Percentiles rank a stretch among this genome's conserved stretches.
Conservation (phyloP, 1,140 invertebrate genomes). For the Charaxes varanes region DNA sequence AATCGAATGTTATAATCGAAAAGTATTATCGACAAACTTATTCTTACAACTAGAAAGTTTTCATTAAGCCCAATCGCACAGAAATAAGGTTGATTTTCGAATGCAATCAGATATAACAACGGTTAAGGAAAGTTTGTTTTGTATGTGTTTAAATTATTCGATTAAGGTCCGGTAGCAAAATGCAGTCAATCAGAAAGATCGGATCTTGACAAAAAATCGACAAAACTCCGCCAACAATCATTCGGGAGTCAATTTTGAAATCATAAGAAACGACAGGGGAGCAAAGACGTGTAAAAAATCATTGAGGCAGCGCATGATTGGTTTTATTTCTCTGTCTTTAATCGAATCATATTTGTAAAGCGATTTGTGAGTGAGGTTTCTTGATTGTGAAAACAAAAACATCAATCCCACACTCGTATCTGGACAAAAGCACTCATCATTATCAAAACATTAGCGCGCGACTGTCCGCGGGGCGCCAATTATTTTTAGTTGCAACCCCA, state of each 20-base stretch:
- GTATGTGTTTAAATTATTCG: conserved; percentile 34
- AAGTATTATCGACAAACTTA: conserved; percentile 34
- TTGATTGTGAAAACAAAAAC: too few species aligned
- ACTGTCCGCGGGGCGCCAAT: conserved; percentile 65
- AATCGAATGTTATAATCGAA: conserved; percentile 44
- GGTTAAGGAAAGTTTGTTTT: conserved; percentile 11
- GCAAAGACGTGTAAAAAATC: conserved; percentile 10
- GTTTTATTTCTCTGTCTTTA: too few species aligned
- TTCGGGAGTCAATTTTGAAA: conserved; percentile 14
- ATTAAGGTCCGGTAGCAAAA: conserved; percentile 47
- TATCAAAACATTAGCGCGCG: too few species aligned
- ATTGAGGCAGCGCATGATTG: conserved; percentile 3
- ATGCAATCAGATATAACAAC: neutral
- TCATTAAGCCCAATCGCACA: conserved; percentile 1
- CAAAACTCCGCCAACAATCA: conserved; percentile 32
- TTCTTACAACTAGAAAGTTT: neutral
- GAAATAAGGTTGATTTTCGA: conserved; percentile 10
- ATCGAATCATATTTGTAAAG: too few species aligned
- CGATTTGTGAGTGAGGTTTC: too few species aligned
- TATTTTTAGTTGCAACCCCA: conserved; percentile 59
- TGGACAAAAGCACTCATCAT: too few species aligned
- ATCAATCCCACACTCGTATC: too few species aligned
- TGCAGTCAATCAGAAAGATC: conserved; percentile 48
- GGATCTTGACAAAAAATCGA: conserved; percentile 43
- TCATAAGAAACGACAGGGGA: conserved; percentile 21